These are phyloP conservation scores for Prinia subflava DNA, from an alignment of 2,113 vertebrate genomes.

Conservation along the genomic window DNA sequence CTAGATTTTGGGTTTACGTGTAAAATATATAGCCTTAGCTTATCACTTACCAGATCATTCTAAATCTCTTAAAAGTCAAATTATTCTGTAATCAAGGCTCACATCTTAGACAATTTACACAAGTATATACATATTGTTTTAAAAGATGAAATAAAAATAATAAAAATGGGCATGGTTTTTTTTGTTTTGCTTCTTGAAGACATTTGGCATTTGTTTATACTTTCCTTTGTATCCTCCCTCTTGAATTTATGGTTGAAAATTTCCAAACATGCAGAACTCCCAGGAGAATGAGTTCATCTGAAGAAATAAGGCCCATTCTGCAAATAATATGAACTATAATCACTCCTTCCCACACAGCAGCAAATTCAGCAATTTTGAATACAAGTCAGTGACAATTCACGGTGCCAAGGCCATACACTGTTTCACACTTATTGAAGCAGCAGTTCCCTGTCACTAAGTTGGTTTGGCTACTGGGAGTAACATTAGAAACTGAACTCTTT, in stretches of 20 bases:
- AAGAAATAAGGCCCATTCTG: not conserved
- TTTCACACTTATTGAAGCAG: not conserved
- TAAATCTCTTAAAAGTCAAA: not conserved
- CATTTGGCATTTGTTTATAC: not conserved
- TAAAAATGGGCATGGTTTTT: not conserved
- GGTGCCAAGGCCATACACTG: not conserved
- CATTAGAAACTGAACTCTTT: not conserved
- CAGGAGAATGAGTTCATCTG: not conserved
- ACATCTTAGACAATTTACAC: not conserved
- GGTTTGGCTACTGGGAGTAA: not conserved
- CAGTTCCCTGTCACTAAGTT: not conserved
- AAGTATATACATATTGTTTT: not conserved
- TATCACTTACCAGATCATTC: not conserved
- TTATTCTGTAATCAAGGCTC: not conserved
- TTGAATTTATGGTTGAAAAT: not conserved
- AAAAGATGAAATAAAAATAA: not conserved
- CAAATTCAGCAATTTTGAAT: not conserved
- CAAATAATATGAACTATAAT: not conserved
- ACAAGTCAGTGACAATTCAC: not conserved
- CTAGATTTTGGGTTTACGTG: not conserved
- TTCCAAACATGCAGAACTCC: not conserved
- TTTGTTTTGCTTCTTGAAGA: not conserved
- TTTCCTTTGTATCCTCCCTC: not conserved
- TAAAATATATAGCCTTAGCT: not conserved
- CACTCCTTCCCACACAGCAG: not conserved